These are phyloP conservation scores for Drosophila dunni DNA, from an alignment of 1,140 invertebrate species.

Conservation along the genomic window DNA sequence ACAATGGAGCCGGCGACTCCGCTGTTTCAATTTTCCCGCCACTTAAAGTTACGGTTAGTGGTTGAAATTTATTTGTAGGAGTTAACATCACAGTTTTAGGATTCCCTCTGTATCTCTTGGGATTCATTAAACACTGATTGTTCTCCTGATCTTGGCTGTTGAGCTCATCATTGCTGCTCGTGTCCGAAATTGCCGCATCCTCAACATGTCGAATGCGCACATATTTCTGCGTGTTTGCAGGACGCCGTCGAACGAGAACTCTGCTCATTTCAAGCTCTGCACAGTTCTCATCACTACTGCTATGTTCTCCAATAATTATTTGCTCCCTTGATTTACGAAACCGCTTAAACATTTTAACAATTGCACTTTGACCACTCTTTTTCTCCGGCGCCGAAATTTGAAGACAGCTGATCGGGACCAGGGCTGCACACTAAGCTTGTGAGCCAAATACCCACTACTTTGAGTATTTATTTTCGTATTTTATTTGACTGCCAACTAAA, in stretches of 20 bases:
- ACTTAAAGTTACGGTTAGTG: conserved; percentile 12
- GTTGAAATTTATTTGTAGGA: conserved; percentile 23
- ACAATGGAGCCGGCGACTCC: neutral
- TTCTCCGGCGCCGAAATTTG: conserved; percentile 20
- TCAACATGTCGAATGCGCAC: neutral
- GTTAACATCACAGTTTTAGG: conserved; percentile 4
- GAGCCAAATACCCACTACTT: neutral
- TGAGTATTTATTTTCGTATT: neutral
- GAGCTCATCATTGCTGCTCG: conserved; percentile 34
- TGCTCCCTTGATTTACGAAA: conserved; percentile 3
- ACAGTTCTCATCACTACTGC: conserved; percentile 24
- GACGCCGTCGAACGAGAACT: neutral
- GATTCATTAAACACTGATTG: neutral
- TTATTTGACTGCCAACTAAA: neutral
- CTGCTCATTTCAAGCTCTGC: neutral
- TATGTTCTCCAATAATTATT: conserved; percentile 1
- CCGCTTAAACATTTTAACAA: conserved; percentile 26
- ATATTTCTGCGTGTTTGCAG: conserved; percentile 22
- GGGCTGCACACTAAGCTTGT: conserved; percentile 14
- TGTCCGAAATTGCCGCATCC: conserved; percentile 13
- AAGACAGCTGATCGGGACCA: conserved; percentile 36
- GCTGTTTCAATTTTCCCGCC: neutral
- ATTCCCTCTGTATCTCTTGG: neutral
- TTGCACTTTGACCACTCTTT: too few species aligned
- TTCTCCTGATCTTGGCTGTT: conserved; percentile 24